Percentiles rank a stretch among this genome's conserved stretches.
Evolutionary conservation across 1,140 invertebrate species (phyloP).

Genomic region (Condylostylus longicornis): DNA sequence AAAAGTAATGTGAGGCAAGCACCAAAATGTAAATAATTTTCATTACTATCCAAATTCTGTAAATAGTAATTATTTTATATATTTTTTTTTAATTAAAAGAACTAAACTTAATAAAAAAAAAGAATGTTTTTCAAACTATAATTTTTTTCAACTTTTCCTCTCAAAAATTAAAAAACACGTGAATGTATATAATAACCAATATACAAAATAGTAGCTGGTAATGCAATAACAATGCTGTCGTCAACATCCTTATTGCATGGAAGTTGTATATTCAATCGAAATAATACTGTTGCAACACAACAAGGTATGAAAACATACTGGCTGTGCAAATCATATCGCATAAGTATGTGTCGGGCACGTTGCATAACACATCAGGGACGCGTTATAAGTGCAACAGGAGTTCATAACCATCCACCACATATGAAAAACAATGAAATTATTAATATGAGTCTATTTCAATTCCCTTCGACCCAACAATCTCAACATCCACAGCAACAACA

Average conservation of each 20-base stretch:
- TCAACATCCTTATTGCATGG: constrained; percentile 31
- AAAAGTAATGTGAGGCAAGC: too few species aligned
- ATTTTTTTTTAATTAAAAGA: too few species aligned
- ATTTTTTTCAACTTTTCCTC: too few species aligned
- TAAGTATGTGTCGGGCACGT: constrained; percentile 30
- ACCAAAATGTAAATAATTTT: too few species aligned
- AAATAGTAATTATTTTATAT: too few species aligned
- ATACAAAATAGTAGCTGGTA: constrained; percentile 15
- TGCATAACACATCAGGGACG: constrained; percentile 30
- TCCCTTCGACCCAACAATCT: constrained; percentile 13
- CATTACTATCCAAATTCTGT: too few species aligned
- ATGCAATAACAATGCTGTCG: constrained; percentile 30
- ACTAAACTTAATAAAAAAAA: neutral
- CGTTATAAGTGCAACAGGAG: constrained; percentile 29
- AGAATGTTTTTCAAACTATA: neutral
- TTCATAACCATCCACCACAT: constrained; percentile 30
- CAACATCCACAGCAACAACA: constrained; percentile 10
- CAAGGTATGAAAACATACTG: constrained; percentile 34
- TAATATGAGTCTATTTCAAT: constrained; percentile 6
- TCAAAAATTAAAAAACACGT: neutral
- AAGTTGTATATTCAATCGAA: constrained; percentile 31
- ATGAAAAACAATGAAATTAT: constrained; percentile 16
- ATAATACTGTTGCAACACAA: constrained; percentile 32
- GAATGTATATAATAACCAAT: neutral
- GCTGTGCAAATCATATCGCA: constrained; percentile 31